A percentile compares a stretch with the other conserved stretches of the same genome.
These are phyloP conservation scores for Cyrtodaria siliqua DNA, from an alignment of 2,888 invertebrate genomes.

Conservation along the genomic window DNA sequence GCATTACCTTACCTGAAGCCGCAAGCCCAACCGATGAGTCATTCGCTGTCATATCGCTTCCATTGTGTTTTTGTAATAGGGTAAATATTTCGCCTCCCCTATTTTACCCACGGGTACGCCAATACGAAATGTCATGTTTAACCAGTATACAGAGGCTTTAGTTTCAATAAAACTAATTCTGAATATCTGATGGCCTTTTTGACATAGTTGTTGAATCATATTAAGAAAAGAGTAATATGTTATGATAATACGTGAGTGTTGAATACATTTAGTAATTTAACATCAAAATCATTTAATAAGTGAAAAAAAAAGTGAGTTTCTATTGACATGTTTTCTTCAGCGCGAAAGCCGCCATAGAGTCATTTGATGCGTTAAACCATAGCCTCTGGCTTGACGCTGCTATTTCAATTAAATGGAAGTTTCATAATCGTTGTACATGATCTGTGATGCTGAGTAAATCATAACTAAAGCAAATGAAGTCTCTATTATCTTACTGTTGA, in stretches of 20 bases:
- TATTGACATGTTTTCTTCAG: too few relatives aligned
- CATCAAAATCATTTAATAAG: slow-evolving; percentile 41
- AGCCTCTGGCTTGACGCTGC: too few relatives aligned
- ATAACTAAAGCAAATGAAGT: too few relatives aligned
- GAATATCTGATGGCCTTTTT: slow-evolving; percentile 32
- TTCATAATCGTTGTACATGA: too few relatives aligned
- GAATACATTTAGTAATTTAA: slow-evolving; percentile 31
- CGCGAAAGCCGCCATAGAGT: too few relatives aligned
- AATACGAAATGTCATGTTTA: slow-evolving; percentile 38
- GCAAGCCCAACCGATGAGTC: slow-evolving; percentile 24
- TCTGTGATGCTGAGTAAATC: too few relatives aligned
- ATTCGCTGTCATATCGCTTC: slow-evolving; percentile 21
- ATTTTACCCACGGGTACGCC: slow-evolving; percentile 22
- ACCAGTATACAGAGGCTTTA: slow-evolving; percentile 37
- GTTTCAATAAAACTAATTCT: slow-evolving; percentile 48
- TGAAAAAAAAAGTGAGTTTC: too few relatives aligned
- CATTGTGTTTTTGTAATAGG: slow-evolving; percentile 23
- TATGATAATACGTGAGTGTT: slow-evolving; percentile 36
- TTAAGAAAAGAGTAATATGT: slow-evolving; percentile 24
- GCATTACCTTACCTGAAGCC: not conserved
- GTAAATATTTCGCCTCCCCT: slow-evolving; percentile 35
- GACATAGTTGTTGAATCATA: slow-evolving; percentile 28
- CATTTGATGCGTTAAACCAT: too few relatives aligned
- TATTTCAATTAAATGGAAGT: too few relatives aligned
- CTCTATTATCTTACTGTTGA: too few relatives aligned